phyloP scores from a whole-genome alignment of 2,113 vertebrate genomes.

The Melospiza georgiana region DNA sequence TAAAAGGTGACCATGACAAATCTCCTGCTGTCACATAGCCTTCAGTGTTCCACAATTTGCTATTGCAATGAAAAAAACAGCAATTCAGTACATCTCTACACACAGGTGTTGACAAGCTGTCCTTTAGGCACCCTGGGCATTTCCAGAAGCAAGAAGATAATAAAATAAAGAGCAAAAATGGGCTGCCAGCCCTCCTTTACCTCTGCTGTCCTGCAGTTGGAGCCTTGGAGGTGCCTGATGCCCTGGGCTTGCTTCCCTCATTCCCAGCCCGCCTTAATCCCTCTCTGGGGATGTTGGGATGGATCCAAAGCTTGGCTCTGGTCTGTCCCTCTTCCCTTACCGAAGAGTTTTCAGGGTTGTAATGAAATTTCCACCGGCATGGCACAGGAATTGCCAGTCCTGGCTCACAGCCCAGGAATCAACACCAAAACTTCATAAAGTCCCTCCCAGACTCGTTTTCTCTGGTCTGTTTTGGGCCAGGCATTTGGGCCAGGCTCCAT shows the following conservation, averaged over 20 bases:
- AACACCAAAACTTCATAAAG: neutral
- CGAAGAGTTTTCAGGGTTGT: neutral
- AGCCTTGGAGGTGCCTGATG: neutral
- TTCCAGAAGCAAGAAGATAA: neutral
- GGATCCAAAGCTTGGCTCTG: neutral
- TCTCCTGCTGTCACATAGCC: neutral
- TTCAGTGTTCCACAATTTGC: neutral
- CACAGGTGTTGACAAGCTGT: neutral
- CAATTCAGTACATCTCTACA: neutral
- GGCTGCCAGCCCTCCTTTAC: neutral
- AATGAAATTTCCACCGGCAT: neutral
- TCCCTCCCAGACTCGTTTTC: neutral
- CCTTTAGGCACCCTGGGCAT: neutral
- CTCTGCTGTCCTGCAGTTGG: neutral
- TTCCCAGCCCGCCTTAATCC: neutral
- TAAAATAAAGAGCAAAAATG: neutral
- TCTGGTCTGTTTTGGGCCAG: neutral
- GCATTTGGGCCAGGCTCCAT: neutral
- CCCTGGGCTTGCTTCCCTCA: neutral
- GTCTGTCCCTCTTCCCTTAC: neutral
- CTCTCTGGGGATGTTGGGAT: neutral
- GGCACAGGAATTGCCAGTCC: neutral
- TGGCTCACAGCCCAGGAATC: neutral
- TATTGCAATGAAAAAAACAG: neutral
- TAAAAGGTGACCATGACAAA: neutral